Percentiles rank a stretch among this genome's conserved stretches.
These are phyloP conservation scores for Urosaurus nigricauda DNA, from an alignment of 2,797 vertebrate genomes.

Conservation along the genomic window DNA sequence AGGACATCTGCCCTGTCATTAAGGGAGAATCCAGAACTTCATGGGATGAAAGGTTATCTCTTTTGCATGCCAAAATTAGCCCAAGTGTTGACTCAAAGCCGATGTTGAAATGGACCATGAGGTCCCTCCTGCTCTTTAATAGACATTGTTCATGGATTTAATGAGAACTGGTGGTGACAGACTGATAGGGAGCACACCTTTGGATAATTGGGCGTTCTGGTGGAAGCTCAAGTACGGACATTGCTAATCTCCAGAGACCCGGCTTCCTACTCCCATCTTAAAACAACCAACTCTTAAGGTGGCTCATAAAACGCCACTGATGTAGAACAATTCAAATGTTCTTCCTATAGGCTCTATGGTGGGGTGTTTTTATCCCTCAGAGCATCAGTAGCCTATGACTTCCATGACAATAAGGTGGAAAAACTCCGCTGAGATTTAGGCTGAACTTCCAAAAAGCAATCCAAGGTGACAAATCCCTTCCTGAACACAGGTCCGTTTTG, in stretches of 20 bases:
- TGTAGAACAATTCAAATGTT: not conserved
- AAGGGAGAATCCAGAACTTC: not conserved
- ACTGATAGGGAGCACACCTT: not conserved
- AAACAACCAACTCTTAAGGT: not conserved
- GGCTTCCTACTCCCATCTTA: not conserved
- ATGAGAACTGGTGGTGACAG: not conserved
- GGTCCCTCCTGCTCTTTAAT: not conserved
- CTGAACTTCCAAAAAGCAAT: too few species aligned
- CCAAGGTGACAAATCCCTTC: too few species aligned
- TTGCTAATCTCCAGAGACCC: not conserved
- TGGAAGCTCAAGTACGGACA: not conserved
- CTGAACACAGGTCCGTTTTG: too few species aligned
- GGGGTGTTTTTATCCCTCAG: too few species aligned
- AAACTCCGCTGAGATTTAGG: too few species aligned
- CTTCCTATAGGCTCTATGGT: not conserved
- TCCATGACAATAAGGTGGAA: too few species aligned
- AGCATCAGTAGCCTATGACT: not conserved
- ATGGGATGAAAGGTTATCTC: not conserved
- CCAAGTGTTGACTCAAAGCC: not conserved
- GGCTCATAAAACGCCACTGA: not conserved
- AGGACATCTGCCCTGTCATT: not conserved
- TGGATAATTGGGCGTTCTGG: not conserved
- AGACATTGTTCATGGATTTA: not conserved
- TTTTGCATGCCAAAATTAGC: not conserved
- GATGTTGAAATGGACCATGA: not conserved